These are phyloP conservation scores for Bacillus rossius DNA, from an alignment of 1,140 invertebrate genomes.

Conservation along the genomic window DNA sequence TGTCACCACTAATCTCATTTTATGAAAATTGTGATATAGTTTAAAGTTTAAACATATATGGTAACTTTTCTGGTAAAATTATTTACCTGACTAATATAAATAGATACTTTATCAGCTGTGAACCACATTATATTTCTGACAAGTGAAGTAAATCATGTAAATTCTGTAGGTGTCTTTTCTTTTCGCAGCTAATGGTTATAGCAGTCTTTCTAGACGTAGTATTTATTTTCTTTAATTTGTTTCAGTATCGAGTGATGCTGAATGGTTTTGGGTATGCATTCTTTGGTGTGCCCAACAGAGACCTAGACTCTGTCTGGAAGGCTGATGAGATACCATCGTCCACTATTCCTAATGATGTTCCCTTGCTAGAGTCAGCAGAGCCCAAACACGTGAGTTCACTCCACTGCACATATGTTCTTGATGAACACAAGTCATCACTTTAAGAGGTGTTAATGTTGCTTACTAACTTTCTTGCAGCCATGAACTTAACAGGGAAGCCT, in stretches of 20 bases:
- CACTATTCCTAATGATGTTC: background rate
- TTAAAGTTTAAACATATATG: too few relatives aligned
- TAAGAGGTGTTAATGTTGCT: background rate
- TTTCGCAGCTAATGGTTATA: too few relatives aligned
- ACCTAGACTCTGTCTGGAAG: constrained; percentile 63
- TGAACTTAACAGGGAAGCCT: background rate
- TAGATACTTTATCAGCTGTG: too few relatives aligned
- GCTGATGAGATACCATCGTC: constrained; percentile 36
- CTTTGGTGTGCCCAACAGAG: constrained; percentile 64
- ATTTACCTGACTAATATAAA: too few relatives aligned
- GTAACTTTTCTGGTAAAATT: too few relatives aligned
- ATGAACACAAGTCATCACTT: background rate
- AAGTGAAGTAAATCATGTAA: too few relatives aligned
- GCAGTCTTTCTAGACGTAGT: too few relatives aligned
- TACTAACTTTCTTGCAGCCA: background rate
- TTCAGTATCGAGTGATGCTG: constrained; percentile 68
- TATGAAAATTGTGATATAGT: too few relatives aligned
- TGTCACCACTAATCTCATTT: too few relatives aligned
- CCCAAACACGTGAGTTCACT: background rate
- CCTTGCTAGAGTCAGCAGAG: too few relatives aligned
- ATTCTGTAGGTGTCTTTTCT: too few relatives aligned
- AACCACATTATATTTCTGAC: too few relatives aligned
- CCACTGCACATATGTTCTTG: background rate
- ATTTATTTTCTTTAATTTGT: constrained; percentile 13
- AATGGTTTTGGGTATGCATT: constrained; percentile 70